Base-by-base conservation (phyloP, 2,113 vertebrate species). In the Neopipo cinnamomea region DNA sequence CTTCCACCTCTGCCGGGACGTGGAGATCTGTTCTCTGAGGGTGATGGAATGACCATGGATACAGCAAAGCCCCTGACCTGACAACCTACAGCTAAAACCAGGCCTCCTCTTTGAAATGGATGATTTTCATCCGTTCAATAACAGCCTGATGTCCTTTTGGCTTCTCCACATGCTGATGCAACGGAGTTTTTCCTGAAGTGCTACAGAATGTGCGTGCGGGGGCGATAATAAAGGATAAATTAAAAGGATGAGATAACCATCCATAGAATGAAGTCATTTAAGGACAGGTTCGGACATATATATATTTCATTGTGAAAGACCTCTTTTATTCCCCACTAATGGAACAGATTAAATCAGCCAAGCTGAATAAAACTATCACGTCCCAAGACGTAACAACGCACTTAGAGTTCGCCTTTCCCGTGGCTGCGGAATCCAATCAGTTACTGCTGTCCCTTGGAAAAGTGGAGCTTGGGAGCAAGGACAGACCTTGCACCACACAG, bases 311-410 rank as follows among this genome's bases (percentile, higher is more conserved):
- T 68, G 66, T 67, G 85, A 92, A 92, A 96, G 92, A 58, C 31
- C 77, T 78, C 33, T 47, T 92, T 90, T 71, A 61, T 90, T 65
- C 77, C 77, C 75, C 74, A 75, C 89, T 89, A 96, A 95, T 93
- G 88, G 94, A 89, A 92, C 52, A 90, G 70, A 84, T 82, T 39
- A 91, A 92, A 66, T 88, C 91, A 95, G 84, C 90, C 91, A 52
- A 82, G 58, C 86, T 85, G 88, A 89, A 95, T 94, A 92, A 96
- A 96, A 86, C 83, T 47, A 39, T 46, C 49, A 25, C 52, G n/a
- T 49, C 59, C 53, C 83, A 79, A 89, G 66, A 68, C 1, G 21
- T 28, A 89, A 46, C 49, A 44, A 8, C 12, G 30, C 83, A 61
- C 91, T 95, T 59, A 35, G 83, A 84, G 49, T 59, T 94, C 14